Evolutionary conservation across 2,888 invertebrate genomes (phyloP), one percentile per base, ranked within the genome.

Genomic region (Cryptophagus acutangulus): DNA sequence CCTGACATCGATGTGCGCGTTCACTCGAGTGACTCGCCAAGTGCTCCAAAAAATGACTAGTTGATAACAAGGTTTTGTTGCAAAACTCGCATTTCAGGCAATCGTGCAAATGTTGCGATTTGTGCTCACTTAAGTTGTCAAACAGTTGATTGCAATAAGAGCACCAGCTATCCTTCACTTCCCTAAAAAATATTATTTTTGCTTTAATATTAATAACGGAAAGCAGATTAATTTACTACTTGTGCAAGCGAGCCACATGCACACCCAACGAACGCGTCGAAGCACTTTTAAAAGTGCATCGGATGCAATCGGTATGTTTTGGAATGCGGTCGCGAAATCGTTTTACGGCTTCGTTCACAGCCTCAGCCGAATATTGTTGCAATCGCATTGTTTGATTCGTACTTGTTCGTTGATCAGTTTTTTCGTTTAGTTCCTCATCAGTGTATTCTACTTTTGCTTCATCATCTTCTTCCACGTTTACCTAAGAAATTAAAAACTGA

Each of bases 241-340:
- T 59, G 46, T 66, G 66, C 26, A 61, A 40, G 42, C 57, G 54
- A 3, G 58, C 44, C 47, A 66, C 57, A 36, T 66, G 66, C 3
- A 58, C 41, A 9, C 61, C 59, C 12, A 66, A 46, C 3, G 60
- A 58, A 24, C 61, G 48, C 17, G 48, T 40, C 36, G 56, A 56
- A 13, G 44, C 51, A 0, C 53, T 55, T 17, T 43, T 44, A 43
- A 62, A 63, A 6, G 49, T 51, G 44, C 65, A 65, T n/a, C 6
- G 6, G 6, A 6, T n/a, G 24, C 24, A 20, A 6, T 8, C 24
- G 6, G 24, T 20, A 6, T 20, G 6, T n/a, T 20, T 20, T 8
- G 24, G 6, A 20, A 8, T 8, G 6, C n/a, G 24, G 6, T 20
- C 24, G 6, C 24, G 6, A 20, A n/a, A 6, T 20, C n/a, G 6